Conservation (phyloP, 2,797 vertebrate genomes). For the Coranthus polyacanthus region DNA sequence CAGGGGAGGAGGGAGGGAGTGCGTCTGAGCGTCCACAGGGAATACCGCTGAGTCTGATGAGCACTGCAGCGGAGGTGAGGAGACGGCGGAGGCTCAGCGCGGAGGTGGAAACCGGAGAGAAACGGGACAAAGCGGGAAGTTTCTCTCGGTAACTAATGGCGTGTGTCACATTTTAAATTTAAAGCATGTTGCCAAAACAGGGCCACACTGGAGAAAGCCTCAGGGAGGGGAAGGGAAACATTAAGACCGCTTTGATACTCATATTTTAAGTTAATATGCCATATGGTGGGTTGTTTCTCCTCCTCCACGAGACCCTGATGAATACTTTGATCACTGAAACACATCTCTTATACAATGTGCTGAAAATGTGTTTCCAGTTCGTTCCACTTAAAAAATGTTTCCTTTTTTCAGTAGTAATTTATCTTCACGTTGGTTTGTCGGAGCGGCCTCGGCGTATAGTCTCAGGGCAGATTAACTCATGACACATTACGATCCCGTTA, state of each 20-base stretch:
- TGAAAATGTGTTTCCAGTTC: constrained; percentile 10
- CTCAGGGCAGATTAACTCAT: too few relatives aligned
- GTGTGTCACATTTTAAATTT: constrained; percentile 47
- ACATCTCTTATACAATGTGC: constrained; percentile 6
- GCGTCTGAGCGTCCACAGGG: background rate
- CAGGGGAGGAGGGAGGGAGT: constrained; percentile 1
- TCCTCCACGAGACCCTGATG: constrained; percentile 45
- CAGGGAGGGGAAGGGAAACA: constrained; percentile 6
- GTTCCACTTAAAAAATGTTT: background rate
- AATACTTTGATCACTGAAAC: constrained; percentile 9
- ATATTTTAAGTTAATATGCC: constrained; percentile 54
- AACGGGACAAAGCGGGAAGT: background rate
- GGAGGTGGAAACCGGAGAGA: constrained; percentile 10
- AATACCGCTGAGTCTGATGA: background rate
- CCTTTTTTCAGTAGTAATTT: constrained; percentile 15
- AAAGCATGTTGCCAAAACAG: constrained; percentile 37
- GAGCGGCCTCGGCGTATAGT: too few relatives aligned
- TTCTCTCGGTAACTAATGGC: constrained; percentile 26
- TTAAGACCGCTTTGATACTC: constrained; percentile 36
- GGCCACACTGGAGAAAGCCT: constrained; percentile 24
- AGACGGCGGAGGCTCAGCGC: constrained; percentile 6
- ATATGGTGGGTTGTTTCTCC: constrained; percentile 35
- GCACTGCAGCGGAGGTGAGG: background rate
- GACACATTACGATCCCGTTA: too few relatives aligned
- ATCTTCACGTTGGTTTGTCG: background rate